Evolutionary conservation across 2,113 vertebrate genomes (phyloP), one percentile per base, ranked within the genome.

Genomic region (Tetraodon nigroviridis): DNA sequence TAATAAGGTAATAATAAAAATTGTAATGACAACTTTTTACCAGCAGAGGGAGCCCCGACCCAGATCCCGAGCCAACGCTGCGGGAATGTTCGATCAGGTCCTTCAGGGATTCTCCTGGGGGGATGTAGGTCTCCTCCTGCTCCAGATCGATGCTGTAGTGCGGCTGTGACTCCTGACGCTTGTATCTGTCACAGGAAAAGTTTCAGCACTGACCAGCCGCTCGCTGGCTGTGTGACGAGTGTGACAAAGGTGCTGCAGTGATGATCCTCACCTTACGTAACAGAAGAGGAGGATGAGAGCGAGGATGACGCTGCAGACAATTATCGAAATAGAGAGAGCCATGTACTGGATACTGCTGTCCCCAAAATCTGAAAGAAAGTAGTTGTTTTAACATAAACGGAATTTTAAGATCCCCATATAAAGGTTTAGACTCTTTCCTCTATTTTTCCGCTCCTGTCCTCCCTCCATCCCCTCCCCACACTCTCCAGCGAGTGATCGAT

Each of bases 31-130:
- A 3, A 27, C 1, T 10, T 86, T 92, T 79, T 87, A 99, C 97
- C 97, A 99, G 93, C 72, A 98, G 94, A 92, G 97, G 97, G 93
- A 99, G 95, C 61, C 96, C 96, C 7, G 97, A 99, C 14, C 97
- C 97, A 3, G 96, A 98, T 56, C 96, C 97, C 0, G 97, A 98
- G 47, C 96, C 97, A 0, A 95, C 92, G 79, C 95, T 99, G 73
- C 93, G 93, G 12, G 95, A 97, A 75, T 96, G 95, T 68, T 98
- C 93, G 0, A 99, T 97, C 18, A 98, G 82, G 81, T 98, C 97
- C 74, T 94, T 94, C 77, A 99, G 90, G 11, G 95, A 96, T 61
- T 99, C 97, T 55, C 95, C 94, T 0, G 93, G 86, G 14, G 95
- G 94, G 65, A 98, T 98, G 82, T 89, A 98, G 1, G 90, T 94